Percentiles rank a stretch among this genome's conserved stretches.
Conservation (phyloP, 23 tunicate species). For the Ciona savignyi region DNA sequence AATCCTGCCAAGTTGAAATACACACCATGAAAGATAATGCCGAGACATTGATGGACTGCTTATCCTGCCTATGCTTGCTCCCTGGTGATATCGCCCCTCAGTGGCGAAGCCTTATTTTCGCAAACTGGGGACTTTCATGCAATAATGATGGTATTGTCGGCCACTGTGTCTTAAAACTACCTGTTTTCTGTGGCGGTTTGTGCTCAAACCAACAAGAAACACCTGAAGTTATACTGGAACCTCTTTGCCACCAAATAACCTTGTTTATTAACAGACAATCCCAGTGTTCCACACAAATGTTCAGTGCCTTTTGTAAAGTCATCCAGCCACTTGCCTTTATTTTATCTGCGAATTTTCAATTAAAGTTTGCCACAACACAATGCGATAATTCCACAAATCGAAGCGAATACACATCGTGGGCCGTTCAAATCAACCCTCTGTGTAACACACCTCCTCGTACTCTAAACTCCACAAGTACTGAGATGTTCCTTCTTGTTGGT, state of each 20-base stretch:
- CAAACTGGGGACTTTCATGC: slow-evolving; percentile 32
- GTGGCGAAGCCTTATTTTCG: slow-evolving; percentile 41
- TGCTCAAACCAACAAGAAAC: background rate
- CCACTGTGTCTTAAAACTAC: background rate
- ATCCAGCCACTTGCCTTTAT: background rate
- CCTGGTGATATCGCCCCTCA: slow-evolving; percentile 3
- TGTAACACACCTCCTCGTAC: background rate
- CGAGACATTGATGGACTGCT: slow-evolving; percentile 14
- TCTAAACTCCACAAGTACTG: background rate
- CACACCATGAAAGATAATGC: background rate
- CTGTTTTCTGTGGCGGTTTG: slow-evolving; percentile 20
- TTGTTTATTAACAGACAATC: background rate
- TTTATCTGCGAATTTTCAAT: no score
- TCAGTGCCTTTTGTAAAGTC: background rate
- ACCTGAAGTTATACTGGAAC: background rate
- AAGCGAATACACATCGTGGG: no score
- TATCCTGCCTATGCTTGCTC: slow-evolving; percentile 21
- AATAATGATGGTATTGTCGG: background rate
- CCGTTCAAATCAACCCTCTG: no score
- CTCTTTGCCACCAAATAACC: background rate
- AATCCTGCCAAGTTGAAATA: background rate
- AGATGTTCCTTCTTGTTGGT: background rate
- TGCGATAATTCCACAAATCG: no score
- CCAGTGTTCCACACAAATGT: background rate
- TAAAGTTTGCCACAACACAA: no score